phyloP scores from a whole-genome alignment of 2,888 invertebrate species.

The Venustoraphidia nigricollis region DNA sequence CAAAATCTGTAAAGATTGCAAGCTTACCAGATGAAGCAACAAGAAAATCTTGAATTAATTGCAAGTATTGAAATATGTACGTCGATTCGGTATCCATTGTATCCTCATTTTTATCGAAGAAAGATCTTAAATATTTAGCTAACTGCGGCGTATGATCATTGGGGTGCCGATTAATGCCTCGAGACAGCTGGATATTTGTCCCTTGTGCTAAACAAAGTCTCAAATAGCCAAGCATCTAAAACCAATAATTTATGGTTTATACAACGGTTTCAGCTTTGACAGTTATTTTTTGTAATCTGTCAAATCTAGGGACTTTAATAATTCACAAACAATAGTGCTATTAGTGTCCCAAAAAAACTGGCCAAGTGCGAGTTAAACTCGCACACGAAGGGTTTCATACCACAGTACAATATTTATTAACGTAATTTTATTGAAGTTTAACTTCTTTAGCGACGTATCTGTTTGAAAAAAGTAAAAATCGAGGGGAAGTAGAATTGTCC shows the following conservation, averaged over 20 bases:
- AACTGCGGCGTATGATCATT: constrained; percentile 50
- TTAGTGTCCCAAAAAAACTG: too few relatives aligned
- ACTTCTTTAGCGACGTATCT: too few relatives aligned
- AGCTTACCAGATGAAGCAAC: constrained; percentile 47
- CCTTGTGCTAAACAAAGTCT: constrained; percentile 59
- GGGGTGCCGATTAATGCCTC: constrained; percentile 39
- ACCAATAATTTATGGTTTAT: constrained; percentile 10
- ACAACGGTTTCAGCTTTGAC: too few relatives aligned
- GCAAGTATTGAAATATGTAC: constrained; percentile 39
- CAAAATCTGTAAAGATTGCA: not conserved
- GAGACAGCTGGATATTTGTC: constrained; percentile 38
- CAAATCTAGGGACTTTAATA: too few relatives aligned
- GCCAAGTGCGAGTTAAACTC: too few relatives aligned
- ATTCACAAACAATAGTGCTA: too few relatives aligned
- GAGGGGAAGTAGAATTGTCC: too few relatives aligned
- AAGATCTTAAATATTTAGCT: constrained; percentile 41
- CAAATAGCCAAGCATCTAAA: constrained; percentile 62
- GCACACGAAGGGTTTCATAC: too few relatives aligned
- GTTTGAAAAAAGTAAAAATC: too few relatives aligned
- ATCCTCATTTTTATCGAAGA: constrained; percentile 23
- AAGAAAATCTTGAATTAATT: constrained; percentile 47
- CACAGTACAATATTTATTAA: too few relatives aligned
- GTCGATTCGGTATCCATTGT: constrained; percentile 40
- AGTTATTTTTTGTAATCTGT: too few relatives aligned
- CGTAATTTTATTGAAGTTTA: too few relatives aligned